A percentile compares a stretch with the other conserved stretches of the same genome.
phyloP scores from a whole-genome alignment of 2,888 invertebrate species.

The Noctua pronuba region DNA sequence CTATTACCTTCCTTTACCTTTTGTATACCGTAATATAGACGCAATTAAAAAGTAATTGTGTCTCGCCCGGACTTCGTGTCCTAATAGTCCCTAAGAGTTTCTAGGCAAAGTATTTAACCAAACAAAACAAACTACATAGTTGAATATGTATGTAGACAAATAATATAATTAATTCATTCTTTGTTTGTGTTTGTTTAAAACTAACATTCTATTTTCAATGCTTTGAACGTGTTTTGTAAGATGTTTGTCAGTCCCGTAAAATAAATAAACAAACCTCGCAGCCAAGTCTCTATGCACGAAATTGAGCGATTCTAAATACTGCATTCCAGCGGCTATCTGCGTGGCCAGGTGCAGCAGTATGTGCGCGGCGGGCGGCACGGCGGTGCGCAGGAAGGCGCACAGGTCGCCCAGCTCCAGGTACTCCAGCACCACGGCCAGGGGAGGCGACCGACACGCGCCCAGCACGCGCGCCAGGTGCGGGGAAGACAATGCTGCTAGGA shows the following conservation, averaged over 20 bases:
- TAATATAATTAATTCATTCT: background rate
- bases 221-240: background rate
- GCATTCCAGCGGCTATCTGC: slow-evolving; percentile 97
- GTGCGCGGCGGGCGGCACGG: slow-evolving; percentile 92
- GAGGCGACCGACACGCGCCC: slow-evolving; percentile 94
- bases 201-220: background rate
- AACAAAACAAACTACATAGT: background rate
- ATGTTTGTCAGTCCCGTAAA: background rate
- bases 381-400: slow-evolving; percentile 94
- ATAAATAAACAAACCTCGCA: slow-evolving; percentile 90
- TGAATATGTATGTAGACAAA: background rate
- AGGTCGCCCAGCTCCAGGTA: slow-evolving; percentile 96
- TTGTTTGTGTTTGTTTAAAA: background rate
- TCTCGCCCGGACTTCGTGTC: too few relatives aligned
- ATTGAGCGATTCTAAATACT: slow-evolving; percentile 96
- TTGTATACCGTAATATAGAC: too few relatives aligned
- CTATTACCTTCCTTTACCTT: background rate
- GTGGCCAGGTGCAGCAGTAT: slow-evolving; percentile 94
- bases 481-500: slow-evolving; percentile 95
- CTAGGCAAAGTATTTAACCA: background rate
- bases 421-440: slow-evolving; percentile 95
- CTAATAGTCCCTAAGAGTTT: background rate
- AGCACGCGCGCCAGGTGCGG: slow-evolving; percentile 94
- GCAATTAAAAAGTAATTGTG: too few relatives aligned
- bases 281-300: slow-evolving; percentile 97